Evolutionary conservation across 2,113 vertebrate species (phyloP), one percentile per base, ranked within the genome.

Genomic region (Pelmatolapia mariae): DNA sequence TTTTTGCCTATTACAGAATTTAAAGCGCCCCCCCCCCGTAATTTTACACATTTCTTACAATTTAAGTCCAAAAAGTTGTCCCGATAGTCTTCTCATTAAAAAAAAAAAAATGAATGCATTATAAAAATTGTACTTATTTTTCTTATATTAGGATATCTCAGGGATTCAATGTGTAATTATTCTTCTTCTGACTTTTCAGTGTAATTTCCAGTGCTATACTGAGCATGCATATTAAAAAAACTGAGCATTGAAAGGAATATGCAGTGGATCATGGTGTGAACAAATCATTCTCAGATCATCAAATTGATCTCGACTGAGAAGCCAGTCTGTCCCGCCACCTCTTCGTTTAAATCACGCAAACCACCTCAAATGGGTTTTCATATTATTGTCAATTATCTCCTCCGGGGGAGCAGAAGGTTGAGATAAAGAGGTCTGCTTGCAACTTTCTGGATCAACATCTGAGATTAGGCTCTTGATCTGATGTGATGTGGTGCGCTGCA

Each of bases 381-480:
- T 85, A 89, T 90, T 68, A 86, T 19, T 38, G 68, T n/a, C 61
- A 93, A 92, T 94, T 80, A 93, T 92, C 89, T 91, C 61, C 56
- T 91, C 68, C 5, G 4, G 50, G 43, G 53, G 61, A 87, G 86
- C 85, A 90, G 87, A 79, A 87, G 85, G 84, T 76, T 71, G 83
- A 85, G 93, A 93, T 94, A 93, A 93, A 94, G 90, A 66, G 87
- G 26, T 73, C 91, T 95, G 90, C 82, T 68, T 66, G 63, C 54
- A 90, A 88, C 85, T 88, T 73, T 61, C 78, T 93, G 93, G 92
- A 93, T 89, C 90, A 59, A 89, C 91, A 91, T 94, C 91, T 91
- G 82, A 92, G 87, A 73, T 71, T 0, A 66, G 68, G 68, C 80
- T 43, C n/a, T 78, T 82, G 81, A 83, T 83, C 18, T 38, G 86